Evolutionary conservation across 2,888 invertebrate species (phyloP).

Genomic region (Platycheirus albimanus): DNA sequence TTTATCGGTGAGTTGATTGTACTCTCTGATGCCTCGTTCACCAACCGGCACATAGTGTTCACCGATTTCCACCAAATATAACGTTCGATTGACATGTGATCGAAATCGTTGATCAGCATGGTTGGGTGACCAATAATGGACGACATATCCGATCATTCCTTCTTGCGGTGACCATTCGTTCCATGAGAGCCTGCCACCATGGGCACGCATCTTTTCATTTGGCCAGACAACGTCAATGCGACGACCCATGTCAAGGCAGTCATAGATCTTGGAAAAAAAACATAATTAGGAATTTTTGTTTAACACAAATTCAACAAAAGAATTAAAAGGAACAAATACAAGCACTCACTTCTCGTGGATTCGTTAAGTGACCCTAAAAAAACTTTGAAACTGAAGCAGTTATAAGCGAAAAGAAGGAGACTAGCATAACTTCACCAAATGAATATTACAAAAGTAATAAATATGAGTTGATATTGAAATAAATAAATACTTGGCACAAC

Average conservation of each 20-base stretch:
- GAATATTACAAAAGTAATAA: too few relatives aligned
- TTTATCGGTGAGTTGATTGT: slow-evolving; percentile 80
- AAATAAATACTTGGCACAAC: too few relatives aligned
- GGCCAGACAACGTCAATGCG: slow-evolving; percentile 98
- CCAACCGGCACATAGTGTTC: slow-evolving; percentile 97
- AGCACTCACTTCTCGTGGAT: too few relatives aligned
- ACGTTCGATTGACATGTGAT: slow-evolving; percentile 95
- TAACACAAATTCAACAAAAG: too few relatives aligned
- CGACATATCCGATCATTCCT: slow-evolving; percentile 96
- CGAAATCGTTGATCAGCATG: slow-evolving; percentile 93
- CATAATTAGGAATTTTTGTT: too few relatives aligned
- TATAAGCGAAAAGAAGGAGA: too few relatives aligned
- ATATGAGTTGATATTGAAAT: too few relatives aligned
- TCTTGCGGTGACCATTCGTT: slow-evolving; percentile 93
- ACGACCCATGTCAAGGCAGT: slow-evolving; percentile 94
- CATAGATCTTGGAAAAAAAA: slow-evolving; percentile 86
- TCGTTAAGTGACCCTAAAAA: too few relatives aligned
- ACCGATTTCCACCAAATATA: slow-evolving; percentile 95
- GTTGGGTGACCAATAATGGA: slow-evolving; percentile 97
- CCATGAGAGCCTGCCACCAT: slow-evolving; percentile 95
- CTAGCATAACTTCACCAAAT: too few relatives aligned
- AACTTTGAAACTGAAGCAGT: too few relatives aligned
- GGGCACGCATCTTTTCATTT: slow-evolving; percentile 92
- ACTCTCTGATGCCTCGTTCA: slow-evolving; percentile 91
- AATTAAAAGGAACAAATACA: too few relatives aligned